Base-by-base conservation (phyloP, 35 echinoderm and acorn worm genomes). In the Ptychodera flava region DNA sequence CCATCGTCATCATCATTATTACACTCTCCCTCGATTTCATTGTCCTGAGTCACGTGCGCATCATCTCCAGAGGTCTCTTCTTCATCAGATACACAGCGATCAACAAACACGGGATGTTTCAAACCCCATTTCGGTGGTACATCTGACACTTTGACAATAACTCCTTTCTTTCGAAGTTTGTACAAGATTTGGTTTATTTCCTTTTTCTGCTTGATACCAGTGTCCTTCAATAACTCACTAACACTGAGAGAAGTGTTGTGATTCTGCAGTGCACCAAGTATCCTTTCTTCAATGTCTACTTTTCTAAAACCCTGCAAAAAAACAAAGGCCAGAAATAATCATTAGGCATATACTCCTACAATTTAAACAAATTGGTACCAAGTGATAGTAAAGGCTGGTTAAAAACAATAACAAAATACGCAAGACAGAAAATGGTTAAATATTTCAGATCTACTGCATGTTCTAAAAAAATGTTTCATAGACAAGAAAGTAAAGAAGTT, bases 111-210 rank as follows among this genome's bases (percentile, higher is more conserved):
- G 0, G 80, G 89, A 1, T 87, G 89, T 22, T 93, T 89, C 16
- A 97, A 64, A 12, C 45, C 85, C 95, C 95, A 97, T 29, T 90
- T 37, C 30, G 95, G 95, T 36, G 95, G 95, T 15, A 87, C 81
- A 33, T 92, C 82, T 12, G 85, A 88, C 31, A 97, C 95, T 85
- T 93, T 97, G 28, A 90, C 28, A 1, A 97, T 87, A 28, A 90
- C 86, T 52, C 89, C 87, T 38, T 90, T 77, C 81, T 89, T 93
- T 85, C 92, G 89, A 90, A 93, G 91, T 31, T 83, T 81, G 77
- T 91, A 97, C 27, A 97, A 31, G 16, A 89, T 97, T 0, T 89
- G 89, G 76, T 97, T 97, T 16, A 97, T 91, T 30, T 94, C 92
- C 34, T 92, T 97, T 76, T 92, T 92, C 78, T 77, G 81, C 28